Conservation (phyloP, 2,797 vertebrate genomes). For the Trichosurus vulpecula region DNA sequence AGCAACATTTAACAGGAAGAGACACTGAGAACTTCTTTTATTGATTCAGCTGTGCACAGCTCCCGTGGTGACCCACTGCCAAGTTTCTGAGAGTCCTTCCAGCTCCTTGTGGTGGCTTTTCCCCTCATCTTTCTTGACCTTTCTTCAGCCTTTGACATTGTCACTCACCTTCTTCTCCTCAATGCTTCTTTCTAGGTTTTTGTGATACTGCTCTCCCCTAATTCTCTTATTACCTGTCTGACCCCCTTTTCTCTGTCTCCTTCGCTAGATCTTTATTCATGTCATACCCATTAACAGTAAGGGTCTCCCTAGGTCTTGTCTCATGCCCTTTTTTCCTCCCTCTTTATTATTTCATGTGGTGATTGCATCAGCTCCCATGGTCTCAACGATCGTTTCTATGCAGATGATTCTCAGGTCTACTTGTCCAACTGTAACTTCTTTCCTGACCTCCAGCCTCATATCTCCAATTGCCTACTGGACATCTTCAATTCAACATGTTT, state of each 20-base stretch:
- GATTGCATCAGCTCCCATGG: background rate
- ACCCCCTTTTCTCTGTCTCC: background rate
- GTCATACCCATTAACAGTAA: background rate
- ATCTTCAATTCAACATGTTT: background rate
- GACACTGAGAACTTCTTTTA: background rate
- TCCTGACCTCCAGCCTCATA: background rate
- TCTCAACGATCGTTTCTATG: constrained; percentile 1
- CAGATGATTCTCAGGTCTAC: constrained; percentile 8
- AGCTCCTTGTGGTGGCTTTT: too few relatives aligned
- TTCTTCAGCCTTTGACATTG: background rate
- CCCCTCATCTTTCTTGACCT: background rate
- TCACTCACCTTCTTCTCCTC: background rate
- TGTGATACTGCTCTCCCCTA: background rate
- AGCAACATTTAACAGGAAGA: background rate
- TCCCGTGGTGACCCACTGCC: background rate
- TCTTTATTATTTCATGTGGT: background rate
- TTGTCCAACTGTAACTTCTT: background rate
- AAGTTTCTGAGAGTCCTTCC: background rate
- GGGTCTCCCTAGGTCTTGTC: background rate
- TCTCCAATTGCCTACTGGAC: background rate
- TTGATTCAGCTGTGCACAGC: background rate
- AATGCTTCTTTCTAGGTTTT: background rate
- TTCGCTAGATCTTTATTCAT: background rate
- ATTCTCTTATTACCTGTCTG: background rate
- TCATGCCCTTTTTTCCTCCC: background rate